Conservation (phyloP, 2,113 vertebrate species). For the Illadopsis cleaveri region DNA sequence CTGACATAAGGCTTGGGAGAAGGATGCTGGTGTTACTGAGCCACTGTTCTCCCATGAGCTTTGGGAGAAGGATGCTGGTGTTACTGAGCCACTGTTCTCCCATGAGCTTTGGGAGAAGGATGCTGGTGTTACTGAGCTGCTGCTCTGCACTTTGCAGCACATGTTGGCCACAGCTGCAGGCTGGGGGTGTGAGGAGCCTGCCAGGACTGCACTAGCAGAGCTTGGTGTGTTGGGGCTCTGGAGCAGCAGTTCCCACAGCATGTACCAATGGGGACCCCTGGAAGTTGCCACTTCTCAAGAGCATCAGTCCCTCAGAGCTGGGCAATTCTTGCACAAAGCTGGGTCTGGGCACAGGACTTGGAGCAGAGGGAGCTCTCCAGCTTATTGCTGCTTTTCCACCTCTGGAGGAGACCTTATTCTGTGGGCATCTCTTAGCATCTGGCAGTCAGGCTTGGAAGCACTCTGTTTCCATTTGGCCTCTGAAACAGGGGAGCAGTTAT, state of each 20-base stretch:
- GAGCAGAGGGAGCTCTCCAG: neutral
- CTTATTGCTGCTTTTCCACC: neutral
- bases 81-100: neutral
- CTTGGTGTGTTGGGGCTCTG: neutral
- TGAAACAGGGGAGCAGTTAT: neutral
- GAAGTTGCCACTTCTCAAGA: neutral
- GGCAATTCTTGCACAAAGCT: neutral
- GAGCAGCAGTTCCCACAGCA: neutral
- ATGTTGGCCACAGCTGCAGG: neutral
- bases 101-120: neutral
- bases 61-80: neutral
- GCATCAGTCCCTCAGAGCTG: rapidly evolving
- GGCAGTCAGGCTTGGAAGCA: neutral
- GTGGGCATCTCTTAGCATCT: neutral
- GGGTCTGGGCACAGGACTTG: neutral
- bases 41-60: neutral
- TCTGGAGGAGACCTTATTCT: neutral
- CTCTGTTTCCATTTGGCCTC: neutral
- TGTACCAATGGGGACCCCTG: neutral
- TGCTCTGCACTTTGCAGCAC: neutral
- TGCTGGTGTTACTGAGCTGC: neutral
- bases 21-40: neutral
- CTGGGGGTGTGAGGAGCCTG: neutral
- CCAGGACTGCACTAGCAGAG: neutral
- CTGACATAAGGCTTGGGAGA: neutral